A percentile compares a stretch with the other conserved stretches of the same genome.
These are phyloP conservation scores for Rotaria socialis DNA, from an alignment of 2,888 invertebrate genomes.

Conservation along the genomic window DNA sequence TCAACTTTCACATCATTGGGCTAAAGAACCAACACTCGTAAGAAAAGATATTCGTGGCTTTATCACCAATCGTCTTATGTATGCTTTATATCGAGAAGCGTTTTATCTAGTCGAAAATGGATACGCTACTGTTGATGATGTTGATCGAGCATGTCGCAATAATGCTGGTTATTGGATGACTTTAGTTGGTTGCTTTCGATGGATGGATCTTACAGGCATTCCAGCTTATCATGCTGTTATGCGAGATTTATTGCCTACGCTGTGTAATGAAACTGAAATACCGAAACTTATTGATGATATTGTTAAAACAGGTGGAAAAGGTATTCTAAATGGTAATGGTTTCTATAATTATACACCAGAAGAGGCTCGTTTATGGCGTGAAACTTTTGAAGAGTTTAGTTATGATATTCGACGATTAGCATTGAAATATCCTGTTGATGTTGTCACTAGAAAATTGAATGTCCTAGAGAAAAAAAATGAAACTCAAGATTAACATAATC, in stretches of 20 bases:
- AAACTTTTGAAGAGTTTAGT: slow-evolving; percentile 15
- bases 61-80: slow-evolving; percentile 10
- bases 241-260: background rate
- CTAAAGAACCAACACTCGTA: slow-evolving; percentile 3
- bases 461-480: background rate
- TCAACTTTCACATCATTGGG: background rate
- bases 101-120: background rate
- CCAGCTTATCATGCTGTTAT: slow-evolving; percentile 10
- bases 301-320: background rate
- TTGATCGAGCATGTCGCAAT: background rate
- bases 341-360: background rate
- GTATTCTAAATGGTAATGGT: background rate
- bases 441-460: background rate
- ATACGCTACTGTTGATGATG: background rate
- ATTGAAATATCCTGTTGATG: background rate
- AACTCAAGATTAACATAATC: too few species aligned
- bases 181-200: background rate
- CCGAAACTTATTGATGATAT: background rate
- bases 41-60: slow-evolving; percentile 18
- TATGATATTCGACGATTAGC: slow-evolving; percentile 1
- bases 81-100: slow-evolving; percentile 16
- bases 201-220: background rate
- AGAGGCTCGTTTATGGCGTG: slow-evolving; percentile 14
- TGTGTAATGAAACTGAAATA: background rate
- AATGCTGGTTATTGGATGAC: slow-evolving; percentile 17